These are phyloP conservation scores for Octodon degus DNA, from an alignment of 2,113 vertebrate genomes.

Conservation along the genomic window DNA sequence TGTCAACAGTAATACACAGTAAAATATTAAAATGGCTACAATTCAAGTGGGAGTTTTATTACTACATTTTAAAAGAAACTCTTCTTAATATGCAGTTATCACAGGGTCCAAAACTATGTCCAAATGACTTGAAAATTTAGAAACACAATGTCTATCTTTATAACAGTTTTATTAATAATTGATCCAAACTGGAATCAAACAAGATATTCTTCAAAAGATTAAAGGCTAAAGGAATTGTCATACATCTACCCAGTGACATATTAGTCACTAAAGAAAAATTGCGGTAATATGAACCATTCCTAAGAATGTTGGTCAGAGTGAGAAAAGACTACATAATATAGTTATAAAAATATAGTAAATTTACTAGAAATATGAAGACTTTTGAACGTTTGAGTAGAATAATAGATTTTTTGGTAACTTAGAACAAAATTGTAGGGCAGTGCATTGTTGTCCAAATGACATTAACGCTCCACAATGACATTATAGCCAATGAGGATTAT, in stretches of 20 bases:
- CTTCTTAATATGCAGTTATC: background rate
- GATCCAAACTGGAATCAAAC: too few relatives aligned
- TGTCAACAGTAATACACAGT: background rate
- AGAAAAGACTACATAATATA: background rate
- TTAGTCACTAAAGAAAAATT: background rate
- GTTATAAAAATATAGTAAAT: background rate
- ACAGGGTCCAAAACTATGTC: background rate
- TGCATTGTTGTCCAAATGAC: background rate
- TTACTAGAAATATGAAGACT: background rate
- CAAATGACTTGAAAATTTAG: background rate
- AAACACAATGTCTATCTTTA: background rate
- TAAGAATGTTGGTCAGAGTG: background rate
- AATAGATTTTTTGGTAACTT: background rate
- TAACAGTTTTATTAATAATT: background rate
- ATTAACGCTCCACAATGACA: too few relatives aligned
- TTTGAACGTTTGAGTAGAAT: background rate
- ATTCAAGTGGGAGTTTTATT: background rate
- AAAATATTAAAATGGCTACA: background rate
- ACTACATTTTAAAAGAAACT: background rate
- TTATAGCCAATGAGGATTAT: background rate
- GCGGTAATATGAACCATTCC: background rate
- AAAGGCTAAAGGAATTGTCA: background rate
- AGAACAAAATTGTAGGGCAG: background rate
- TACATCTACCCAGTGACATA: background rate
- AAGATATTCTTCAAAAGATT: background rate